Evolutionary conservation across 2,888 invertebrate species (phyloP).

Genomic region (Neelides folsomi): DNA sequence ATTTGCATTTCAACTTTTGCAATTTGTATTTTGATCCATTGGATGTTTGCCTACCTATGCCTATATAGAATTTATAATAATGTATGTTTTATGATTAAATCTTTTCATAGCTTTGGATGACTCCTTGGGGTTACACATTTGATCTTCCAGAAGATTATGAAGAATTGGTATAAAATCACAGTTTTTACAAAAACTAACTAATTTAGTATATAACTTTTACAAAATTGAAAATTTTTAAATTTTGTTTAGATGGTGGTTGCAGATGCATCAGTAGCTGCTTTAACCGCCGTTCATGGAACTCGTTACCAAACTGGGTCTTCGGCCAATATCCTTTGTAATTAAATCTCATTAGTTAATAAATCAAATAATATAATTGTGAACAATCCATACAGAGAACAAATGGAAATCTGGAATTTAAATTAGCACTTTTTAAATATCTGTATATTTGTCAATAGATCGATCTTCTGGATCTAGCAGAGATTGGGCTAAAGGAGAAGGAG

Average conservation of each 20-base stretch:
- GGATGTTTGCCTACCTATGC: too few relatives aligned
- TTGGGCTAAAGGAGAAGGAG: constrained; percentile 30
- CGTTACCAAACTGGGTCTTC: constrained; percentile 35
- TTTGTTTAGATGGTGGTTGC: constrained; percentile 30
- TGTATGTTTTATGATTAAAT: not conserved
- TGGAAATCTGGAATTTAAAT: too few relatives aligned
- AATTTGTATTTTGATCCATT: too few relatives aligned
- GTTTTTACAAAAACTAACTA: not conserved
- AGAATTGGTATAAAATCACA: constrained; percentile 34
- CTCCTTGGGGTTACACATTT: constrained; percentile 35
- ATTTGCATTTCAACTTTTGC: too few relatives aligned
- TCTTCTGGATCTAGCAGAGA: constrained; percentile 28
- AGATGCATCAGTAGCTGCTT: constrained; percentile 33
- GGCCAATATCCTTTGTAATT: constrained; percentile 29
- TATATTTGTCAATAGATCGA: too few relatives aligned
- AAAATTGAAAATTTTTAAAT: too few relatives aligned
- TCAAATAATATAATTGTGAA: too few relatives aligned
- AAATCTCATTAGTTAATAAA: not conserved
- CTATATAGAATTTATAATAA: too few relatives aligned
- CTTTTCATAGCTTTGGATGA: constrained; percentile 33
- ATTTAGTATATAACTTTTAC: too few relatives aligned
- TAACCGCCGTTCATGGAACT: constrained; percentile 35
- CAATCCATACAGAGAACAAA: too few relatives aligned
- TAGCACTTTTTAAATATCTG: too few relatives aligned
- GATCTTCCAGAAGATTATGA: constrained; percentile 32